Evolutionary conservation across 2,797 vertebrate genomes (phyloP), one percentile per base, ranked within the genome.

Genomic region (Gymnopithys bicolor): DNA sequence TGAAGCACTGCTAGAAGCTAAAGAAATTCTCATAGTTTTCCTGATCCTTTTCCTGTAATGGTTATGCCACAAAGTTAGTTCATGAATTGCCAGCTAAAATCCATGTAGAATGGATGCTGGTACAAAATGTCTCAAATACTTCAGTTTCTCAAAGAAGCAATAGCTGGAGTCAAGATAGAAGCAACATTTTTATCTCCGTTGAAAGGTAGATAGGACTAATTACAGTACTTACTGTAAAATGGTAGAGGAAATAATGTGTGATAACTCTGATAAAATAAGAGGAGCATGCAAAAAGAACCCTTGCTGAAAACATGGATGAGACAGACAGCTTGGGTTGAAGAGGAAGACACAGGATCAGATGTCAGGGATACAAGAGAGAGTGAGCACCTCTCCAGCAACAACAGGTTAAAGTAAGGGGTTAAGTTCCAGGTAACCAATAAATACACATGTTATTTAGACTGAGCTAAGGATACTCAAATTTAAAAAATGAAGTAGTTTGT

Each of bases 281-380:
- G 24, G 19, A 76, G 6, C 22, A 6, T 10, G 19, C 46, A 56
- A 25, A 51, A 86, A 60, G 76, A 43, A 84, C 33, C 41, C 41
- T 28, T n/a, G 13, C 48, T 90, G 68, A 51, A 13, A 63, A 45
- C 8, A 19, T 0, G 52, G 60, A 5, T 62, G 30, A 14, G n/a
- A 35, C 30, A 68, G 45, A 39, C 12, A 76, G 23, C 28, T 64
- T 71, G 41, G 18, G 7, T 79, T 53, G n/a, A 83, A 63, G 55
- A 53, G 7, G 3, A 51, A 53, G 9, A 39, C 46, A 30, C 0
- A 0, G n/a, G 17, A 58, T 75, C 53, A 76, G 55, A 49, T 13
- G 30, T 79, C 21, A 76, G 43, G 73, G 10, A 21, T 84, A 4
- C 13, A 27, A 32, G 39, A 49, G 6, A 46, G 30, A 58, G 8